Evolutionary conservation across 2,113 vertebrate species (phyloP).

Genomic region (Gambusia holbrooki): DNA sequence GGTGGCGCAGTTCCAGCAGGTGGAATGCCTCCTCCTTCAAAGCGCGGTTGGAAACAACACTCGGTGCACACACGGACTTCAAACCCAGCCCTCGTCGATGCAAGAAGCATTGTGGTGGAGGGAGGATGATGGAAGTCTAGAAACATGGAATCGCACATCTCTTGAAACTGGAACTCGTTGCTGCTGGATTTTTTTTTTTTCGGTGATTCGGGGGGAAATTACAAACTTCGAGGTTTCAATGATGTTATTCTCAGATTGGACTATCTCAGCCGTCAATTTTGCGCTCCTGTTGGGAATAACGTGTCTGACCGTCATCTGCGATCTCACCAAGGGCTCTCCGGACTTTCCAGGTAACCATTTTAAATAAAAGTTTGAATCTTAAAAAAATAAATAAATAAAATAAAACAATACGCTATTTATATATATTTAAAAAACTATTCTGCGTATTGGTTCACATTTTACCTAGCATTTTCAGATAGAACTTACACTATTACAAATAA

Average conservation of each 20-base stretch:
- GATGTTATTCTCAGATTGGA: slow-evolving; percentile 85
- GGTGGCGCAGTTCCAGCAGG: slow-evolving; percentile 58
- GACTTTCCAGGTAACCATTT: slow-evolving; percentile 84
- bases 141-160: slow-evolving; percentile 67
- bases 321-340: slow-evolving; percentile 79
- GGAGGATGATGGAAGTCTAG: slow-evolving; percentile 61
- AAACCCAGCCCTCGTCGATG: slow-evolving; percentile 22
- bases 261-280: slow-evolving; percentile 76
- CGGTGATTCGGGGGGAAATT: slow-evolving; percentile 55
- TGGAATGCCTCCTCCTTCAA: slow-evolving; percentile 51
- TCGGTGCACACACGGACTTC: slow-evolving; percentile 11
- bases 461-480: neutral
- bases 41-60: slow-evolving; percentile 38
- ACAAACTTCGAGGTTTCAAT: slow-evolving; percentile 76
- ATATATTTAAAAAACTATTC: neutral
- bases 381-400: neutral
- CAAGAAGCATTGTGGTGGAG: slow-evolving; percentile 29
- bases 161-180: slow-evolving; percentile 38
- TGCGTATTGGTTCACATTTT: neutral
- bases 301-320: slow-evolving; percentile 79
- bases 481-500: no score
- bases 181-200: slow-evolving; percentile 32
- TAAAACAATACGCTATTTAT: neutral
- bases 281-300: slow-evolving; percentile 83
- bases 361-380: neutral